Evolutionary conservation across 2,888 invertebrate species (phyloP).

Genomic region (Ceraclea dissimilis): DNA sequence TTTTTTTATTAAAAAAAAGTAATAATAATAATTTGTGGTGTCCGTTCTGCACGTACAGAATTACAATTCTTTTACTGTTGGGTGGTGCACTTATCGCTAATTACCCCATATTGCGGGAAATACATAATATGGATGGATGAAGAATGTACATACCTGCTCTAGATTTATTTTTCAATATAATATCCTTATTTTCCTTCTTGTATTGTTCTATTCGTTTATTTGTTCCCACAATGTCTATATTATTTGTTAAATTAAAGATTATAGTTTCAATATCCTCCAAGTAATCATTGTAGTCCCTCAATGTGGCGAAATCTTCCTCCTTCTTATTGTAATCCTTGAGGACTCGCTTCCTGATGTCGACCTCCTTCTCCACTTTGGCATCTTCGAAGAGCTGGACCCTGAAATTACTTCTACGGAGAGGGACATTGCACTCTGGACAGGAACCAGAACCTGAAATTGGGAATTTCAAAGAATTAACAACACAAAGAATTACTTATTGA

Average conservation of each 20-base stretch:
- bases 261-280: constrained; percentile 91
- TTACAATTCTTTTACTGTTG: too few relatives aligned
- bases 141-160: constrained; percentile 52
- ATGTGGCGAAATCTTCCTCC: constrained; percentile 81
- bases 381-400: constrained; percentile 96
- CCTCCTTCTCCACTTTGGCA: constrained; percentile 92
- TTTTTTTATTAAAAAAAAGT: too few relatives aligned
- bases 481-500: not conserved
- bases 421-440: constrained; percentile 90
- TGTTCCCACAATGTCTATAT: constrained; percentile 81
- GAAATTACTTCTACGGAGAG: constrained; percentile 82
- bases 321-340: constrained; percentile 89
- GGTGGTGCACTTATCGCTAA: too few relatives aligned
- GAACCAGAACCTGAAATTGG: constrained; percentile 76
- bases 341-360: constrained; percentile 85
- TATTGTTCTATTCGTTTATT: constrained; percentile 87
- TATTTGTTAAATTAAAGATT: constrained; percentile 83
- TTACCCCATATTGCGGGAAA: too few relatives aligned
- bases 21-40: too few relatives aligned
- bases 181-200: constrained; percentile 81
- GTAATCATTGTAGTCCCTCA: constrained; percentile 91
- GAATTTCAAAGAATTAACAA: constrained; percentile 15
- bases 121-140: too few relatives aligned
- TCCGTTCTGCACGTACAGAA: too few relatives aligned
- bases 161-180: constrained; percentile 72